Conservation (phyloP, 2,797 vertebrate species). For the Spondyliosoma cantharus region DNA sequence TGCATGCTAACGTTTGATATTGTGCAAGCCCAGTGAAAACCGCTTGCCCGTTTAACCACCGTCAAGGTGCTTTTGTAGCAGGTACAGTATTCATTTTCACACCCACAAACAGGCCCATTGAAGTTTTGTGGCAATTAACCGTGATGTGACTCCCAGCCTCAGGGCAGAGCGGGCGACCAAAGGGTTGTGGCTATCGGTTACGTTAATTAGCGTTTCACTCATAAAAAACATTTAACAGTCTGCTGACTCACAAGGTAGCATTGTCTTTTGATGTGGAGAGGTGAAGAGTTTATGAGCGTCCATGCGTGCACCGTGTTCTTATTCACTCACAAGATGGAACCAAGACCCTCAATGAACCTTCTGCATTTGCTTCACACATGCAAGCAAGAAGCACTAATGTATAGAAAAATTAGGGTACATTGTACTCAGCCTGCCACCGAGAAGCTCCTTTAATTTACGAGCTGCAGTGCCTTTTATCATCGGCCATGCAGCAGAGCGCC, state of each 20-base stretch:
- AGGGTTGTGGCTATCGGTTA: slow-evolving; percentile 52
- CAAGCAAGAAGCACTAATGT: background rate
- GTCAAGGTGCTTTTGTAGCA: slow-evolving; percentile 37
- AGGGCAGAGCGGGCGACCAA: slow-evolving; percentile 45
- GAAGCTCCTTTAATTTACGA: slow-evolving; percentile 22
- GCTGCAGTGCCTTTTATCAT: slow-evolving; percentile 15
- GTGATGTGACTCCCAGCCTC: slow-evolving; percentile 44
- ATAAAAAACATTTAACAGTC: slow-evolving; percentile 41
- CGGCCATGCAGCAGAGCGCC: slow-evolving; percentile 8
- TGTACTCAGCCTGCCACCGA: slow-evolving; percentile 10
- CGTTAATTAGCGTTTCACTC: slow-evolving; percentile 44
- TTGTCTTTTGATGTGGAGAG: slow-evolving; percentile 5
- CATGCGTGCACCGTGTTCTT: background rate
- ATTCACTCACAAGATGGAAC: background rate
- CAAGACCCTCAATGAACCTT: background rate
- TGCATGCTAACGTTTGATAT: slow-evolving; percentile 22
- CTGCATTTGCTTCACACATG: background rate
- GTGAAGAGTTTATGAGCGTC: background rate
- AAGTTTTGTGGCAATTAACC: slow-evolving; percentile 45
- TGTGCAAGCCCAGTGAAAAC: slow-evolving; percentile 6
- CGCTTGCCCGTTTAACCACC: slow-evolving; percentile 26
- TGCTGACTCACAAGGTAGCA: slow-evolving; percentile 1
- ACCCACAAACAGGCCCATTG: slow-evolving; percentile 37
- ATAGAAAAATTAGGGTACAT: background rate
- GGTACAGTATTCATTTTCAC: slow-evolving; percentile 48